phyloP scores from a whole-genome alignment of 2,888 invertebrate species.

The Emmelina monodactyla region DNA sequence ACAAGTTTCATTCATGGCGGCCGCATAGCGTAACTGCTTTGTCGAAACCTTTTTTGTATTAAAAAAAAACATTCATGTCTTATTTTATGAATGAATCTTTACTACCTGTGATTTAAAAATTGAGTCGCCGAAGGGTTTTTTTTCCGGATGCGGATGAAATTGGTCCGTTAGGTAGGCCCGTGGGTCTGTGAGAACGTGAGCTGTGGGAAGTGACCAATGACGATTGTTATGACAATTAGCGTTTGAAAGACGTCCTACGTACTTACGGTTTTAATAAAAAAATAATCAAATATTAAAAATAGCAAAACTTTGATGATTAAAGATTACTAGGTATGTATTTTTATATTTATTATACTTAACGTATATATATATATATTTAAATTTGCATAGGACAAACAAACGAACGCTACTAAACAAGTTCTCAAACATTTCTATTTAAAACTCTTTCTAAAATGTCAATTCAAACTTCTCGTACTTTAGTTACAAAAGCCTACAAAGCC shows the following conservation, averaged over 20 bases:
- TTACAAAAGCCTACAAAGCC: neutral
- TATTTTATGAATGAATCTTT: constrained; percentile 36
- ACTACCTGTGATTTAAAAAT: constrained; percentile 34
- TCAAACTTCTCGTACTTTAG: neutral
- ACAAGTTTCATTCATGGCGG: neutral
- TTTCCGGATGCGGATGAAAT: constrained; percentile 53
- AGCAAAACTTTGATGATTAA: too few relatives aligned
- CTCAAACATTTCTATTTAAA: too few relatives aligned
- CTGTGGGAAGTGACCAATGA: constrained; percentile 5
- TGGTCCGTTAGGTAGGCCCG: constrained; percentile 45
- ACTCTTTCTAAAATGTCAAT: neutral
- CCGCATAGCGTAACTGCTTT: neutral
- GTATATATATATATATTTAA: too few relatives aligned
- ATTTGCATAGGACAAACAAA: too few relatives aligned
- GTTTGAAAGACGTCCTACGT: too few relatives aligned
- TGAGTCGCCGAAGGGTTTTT: constrained; percentile 31
- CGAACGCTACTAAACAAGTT: too few relatives aligned
- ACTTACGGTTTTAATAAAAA: too few relatives aligned
- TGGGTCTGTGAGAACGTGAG: constrained; percentile 20
- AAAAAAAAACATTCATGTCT: constrained; percentile 43
- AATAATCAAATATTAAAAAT: too few relatives aligned
- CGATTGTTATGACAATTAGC: too few relatives aligned
- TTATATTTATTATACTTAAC: too few relatives aligned
- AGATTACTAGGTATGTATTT: too few relatives aligned
- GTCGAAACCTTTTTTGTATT: neutral